Conservation (phyloP, 1,140 invertebrate species). For the Andricus grossulariae region DNA sequence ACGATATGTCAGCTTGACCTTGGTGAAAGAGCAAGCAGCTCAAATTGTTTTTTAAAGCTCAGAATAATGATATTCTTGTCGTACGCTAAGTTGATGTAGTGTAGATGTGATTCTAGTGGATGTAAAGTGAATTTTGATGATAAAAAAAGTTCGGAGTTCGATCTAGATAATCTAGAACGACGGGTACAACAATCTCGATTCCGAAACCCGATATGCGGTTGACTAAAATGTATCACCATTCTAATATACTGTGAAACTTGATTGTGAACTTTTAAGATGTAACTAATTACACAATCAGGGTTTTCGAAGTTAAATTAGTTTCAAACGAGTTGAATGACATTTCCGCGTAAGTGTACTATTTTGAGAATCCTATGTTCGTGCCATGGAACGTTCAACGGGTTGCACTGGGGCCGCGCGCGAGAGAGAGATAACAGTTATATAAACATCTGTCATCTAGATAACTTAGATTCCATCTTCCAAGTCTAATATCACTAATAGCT, state of each 20-base stretch:
- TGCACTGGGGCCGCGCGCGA: not conserved
- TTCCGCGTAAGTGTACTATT: not conserved
- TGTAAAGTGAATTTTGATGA: not conserved
- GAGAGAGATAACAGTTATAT: not conserved
- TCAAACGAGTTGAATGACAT: slow-evolving; percentile 1
- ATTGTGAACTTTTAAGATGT: not conserved
- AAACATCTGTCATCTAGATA: not conserved
- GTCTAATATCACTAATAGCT: too few species aligned
- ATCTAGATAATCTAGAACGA: not conserved
- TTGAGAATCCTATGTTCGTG: slow-evolving; percentile 8
- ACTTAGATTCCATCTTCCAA: not conserved
- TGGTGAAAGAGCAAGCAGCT: not conserved
- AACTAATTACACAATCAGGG: not conserved
- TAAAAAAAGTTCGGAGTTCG: not conserved
- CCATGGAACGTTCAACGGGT: slow-evolving; percentile 6
- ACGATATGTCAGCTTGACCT: not conserved
- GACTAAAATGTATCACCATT: not conserved
- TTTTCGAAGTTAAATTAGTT: not conserved
- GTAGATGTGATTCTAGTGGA: not conserved
- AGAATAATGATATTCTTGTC: not conserved
- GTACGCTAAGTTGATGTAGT: too few species aligned
- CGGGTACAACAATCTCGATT: too few species aligned
- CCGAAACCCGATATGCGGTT: not conserved
- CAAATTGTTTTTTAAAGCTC: not conserved
- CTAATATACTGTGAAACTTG: not conserved